A percentile compares a stretch with the other conserved stretches of the same genome.
These are phyloP conservation scores for Bedellia somnulentella DNA, from an alignment of 2,888 invertebrate genomes.

Conservation along the genomic window DNA sequence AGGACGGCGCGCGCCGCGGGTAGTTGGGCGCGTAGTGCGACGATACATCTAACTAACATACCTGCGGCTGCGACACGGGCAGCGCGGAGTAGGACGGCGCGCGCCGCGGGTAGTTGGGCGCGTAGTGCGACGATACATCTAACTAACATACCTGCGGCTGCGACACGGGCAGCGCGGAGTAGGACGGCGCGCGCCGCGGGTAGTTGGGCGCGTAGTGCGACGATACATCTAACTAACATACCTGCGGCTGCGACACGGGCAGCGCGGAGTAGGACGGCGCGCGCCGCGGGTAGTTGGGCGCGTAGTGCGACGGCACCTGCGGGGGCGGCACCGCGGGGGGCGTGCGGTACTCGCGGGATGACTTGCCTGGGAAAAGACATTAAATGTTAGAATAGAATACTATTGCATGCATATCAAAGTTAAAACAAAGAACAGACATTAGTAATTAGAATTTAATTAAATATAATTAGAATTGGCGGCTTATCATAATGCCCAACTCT, in stretches of 20 bases:
- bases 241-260: constrained; percentile 68
- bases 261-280: constrained; percentile 86
- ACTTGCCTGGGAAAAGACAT: constrained; percentile 60
- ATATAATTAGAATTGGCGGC: no score
- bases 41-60: no score
- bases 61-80: constrained; percentile 93
- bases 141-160: constrained; percentile 8
- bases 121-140: constrained; percentile 97
- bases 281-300: constrained; percentile 86
- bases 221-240: no score
- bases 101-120: constrained; percentile 86
- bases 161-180: constrained; percentile 78
- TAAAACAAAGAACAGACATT: no score
- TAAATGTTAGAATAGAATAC: background rate
- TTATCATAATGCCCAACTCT: no score
- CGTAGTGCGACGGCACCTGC: constrained; percentile 95
- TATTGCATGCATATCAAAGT: no score
- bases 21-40: constrained; percentile 96
- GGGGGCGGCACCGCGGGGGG: constrained; percentile 97
- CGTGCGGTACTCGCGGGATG: constrained; percentile 85
- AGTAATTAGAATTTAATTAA: background rate
- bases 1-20: constrained; percentile 79
- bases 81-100: constrained; percentile 93
- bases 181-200: constrained; percentile 79
- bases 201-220: constrained; percentile 96